Conservation (phyloP, 1,140 invertebrate species). For the Temnothorax nylanderi region DNA sequence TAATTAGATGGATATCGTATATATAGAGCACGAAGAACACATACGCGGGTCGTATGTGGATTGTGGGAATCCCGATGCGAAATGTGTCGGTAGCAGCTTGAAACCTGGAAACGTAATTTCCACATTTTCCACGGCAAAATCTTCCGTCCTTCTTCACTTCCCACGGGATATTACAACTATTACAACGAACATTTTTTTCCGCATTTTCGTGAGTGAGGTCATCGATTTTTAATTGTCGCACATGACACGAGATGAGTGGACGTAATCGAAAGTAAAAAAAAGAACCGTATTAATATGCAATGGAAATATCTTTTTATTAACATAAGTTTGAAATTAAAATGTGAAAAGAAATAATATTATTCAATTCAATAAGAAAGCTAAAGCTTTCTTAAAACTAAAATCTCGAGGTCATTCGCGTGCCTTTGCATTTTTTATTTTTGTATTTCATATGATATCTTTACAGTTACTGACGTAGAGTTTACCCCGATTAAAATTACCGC, state of each 20-base stretch:
- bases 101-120: slow-evolving; percentile 43
- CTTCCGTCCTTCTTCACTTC: slow-evolving; percentile 6
- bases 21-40: background rate
- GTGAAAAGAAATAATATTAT: background rate
- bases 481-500: background rate
- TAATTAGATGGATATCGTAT: slow-evolving; percentile 69
- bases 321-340: slow-evolving; percentile 30
- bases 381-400: background rate
- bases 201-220: background rate
- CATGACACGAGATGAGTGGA: background rate
- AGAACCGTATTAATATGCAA: background rate
- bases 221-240: slow-evolving; percentile 33
- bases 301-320: background rate
- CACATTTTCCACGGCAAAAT: slow-evolving; percentile 7
- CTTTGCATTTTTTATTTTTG: background rate
- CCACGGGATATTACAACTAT: slow-evolving; percentile 15
- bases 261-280: background rate
- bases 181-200: background rate
- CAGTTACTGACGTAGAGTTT: background rate
- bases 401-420: background rate
- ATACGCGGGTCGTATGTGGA: background rate
- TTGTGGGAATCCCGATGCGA: background rate
- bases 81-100: slow-evolving; percentile 27
- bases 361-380: background rate
- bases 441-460: background rate